Base-by-base conservation (phyloP, 2,797 vertebrate species). In the Adrianichthys oophorus region DNA sequence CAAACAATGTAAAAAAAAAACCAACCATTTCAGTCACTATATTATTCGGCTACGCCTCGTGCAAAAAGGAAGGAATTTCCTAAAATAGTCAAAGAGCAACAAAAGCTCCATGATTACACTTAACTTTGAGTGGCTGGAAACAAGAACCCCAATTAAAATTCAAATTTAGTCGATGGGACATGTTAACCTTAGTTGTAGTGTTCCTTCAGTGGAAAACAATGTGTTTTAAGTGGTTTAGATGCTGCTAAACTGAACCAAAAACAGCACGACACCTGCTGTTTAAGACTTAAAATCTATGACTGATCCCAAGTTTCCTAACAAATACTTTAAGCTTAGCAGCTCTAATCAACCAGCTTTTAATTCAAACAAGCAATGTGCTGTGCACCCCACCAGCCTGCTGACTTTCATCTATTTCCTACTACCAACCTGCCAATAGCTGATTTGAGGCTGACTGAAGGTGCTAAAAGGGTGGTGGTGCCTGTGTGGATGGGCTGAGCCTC, bases 381-480 rank as follows among this genome's bases (percentile, higher is more conserved):
- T 41, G 12, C 70, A 18, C 43, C 43, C 32, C 21, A 12, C 46
- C 57, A 53, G 59, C 48, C 50, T 48, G n/a, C 70, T 56, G 66
- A 58, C 47, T 74, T 77, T 49, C 52, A 52, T 68, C 19, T 23
- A 50, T 51, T 63, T 59, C 64, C 59, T 43, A 48, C 67, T 19
- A 5, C 4, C 42, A 53, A 64, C 50, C 53, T 43, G 65, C 54
- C 53, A 63, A 75, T 64, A 59, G 65, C 58, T 59, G 52, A 42
- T 48, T 45, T 5, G 52, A 74, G 55, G 60, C 55, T 52, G 65
- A 66, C 72, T 44, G 59, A 69, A 59, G 70, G 70, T 72, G 46
- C 62, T 82, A 80, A 82, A 72, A 73, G 59, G 55, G 61, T 72
- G 60, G n/a, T 66, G 64, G 54, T 5, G 53, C 37, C 66, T 56